Percentiles rank a stretch among this genome's conserved stretches.
These are phyloP conservation scores for Atherinosoma microstoma DNA, from an alignment of 2,797 vertebrate species.

Conservation along the genomic window DNA sequence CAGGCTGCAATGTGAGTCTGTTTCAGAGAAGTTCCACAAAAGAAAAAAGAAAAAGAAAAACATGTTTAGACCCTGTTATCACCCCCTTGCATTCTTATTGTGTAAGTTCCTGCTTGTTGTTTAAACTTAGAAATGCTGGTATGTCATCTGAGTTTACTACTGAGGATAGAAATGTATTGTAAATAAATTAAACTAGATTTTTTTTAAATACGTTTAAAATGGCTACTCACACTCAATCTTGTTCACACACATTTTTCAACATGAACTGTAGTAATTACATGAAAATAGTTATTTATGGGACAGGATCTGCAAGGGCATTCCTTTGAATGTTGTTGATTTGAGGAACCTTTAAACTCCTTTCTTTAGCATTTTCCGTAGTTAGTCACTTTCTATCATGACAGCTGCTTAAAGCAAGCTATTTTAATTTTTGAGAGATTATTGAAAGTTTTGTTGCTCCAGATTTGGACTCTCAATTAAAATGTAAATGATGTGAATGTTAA, in stretches of 20 bases:
- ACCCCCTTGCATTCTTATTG: too few relatives aligned
- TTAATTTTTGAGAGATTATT: neutral
- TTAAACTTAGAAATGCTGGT: too few relatives aligned
- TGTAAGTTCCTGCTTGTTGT: too few relatives aligned
- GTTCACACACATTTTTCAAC: neutral
- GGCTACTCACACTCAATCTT: neutral
- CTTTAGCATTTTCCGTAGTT: neutral
- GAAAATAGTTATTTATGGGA: neutral
- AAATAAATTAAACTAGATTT: neutral
- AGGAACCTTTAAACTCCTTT: neutral
- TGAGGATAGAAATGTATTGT: neutral
- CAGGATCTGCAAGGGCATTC: neutral
- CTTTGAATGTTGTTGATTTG: neutral
- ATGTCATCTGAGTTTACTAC: neutral
- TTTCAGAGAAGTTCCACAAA: too few relatives aligned
- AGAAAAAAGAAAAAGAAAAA: too few relatives aligned
- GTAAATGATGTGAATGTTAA: neutral
- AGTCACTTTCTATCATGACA: neutral
- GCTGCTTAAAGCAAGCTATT: neutral
- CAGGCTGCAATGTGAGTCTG: too few relatives aligned
- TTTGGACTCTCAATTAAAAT: neutral
- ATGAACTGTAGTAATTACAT: neutral
- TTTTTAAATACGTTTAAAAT: too few relatives aligned
- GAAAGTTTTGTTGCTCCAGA: neutral
- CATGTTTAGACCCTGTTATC: too few relatives aligned